Evolutionary conservation across 2,113 vertebrate species (phyloP).

Genomic region (Octodon degus): DNA sequence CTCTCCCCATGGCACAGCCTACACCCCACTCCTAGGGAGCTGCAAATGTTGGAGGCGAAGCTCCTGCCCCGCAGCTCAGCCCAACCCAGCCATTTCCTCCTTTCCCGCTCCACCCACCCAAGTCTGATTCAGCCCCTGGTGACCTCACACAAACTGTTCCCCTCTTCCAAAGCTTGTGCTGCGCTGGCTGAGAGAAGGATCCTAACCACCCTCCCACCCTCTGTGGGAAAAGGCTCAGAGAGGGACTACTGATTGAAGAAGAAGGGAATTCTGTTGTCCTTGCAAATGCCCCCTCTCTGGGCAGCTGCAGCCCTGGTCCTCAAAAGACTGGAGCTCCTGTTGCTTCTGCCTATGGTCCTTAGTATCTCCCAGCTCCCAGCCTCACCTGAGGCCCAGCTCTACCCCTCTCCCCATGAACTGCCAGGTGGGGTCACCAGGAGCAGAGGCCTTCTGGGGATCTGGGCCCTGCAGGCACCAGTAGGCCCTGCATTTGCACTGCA

Average conservation of each 20-base stretch:
- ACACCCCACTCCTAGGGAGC: not conserved
- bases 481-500: not conserved
- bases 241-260: fast-evolving
- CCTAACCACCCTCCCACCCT: not conserved
- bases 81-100: not conserved
- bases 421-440: not conserved
- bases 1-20: not conserved
- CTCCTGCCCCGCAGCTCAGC: not conserved
- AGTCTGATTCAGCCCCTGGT: not conserved
- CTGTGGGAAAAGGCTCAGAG: not conserved
- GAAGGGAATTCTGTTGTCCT: too few species aligned
- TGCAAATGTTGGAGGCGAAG: not conserved
- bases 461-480: fast-evolving
- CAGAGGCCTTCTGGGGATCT: not conserved
- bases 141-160: not conserved
- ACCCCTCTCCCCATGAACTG: fast-evolving
- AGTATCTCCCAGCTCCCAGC: not conserved
- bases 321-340: not conserved
- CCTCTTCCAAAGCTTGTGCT: not conserved
- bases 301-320: fast-evolving
- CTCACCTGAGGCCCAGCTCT: not conserved
- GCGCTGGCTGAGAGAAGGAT: not conserved
- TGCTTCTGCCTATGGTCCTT: not conserved
- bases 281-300: not conserved
- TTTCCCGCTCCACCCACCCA: not conserved